Evolutionary conservation across 2,888 invertebrate genomes (phyloP).

Genomic region (Eristalis pertinax): DNA sequence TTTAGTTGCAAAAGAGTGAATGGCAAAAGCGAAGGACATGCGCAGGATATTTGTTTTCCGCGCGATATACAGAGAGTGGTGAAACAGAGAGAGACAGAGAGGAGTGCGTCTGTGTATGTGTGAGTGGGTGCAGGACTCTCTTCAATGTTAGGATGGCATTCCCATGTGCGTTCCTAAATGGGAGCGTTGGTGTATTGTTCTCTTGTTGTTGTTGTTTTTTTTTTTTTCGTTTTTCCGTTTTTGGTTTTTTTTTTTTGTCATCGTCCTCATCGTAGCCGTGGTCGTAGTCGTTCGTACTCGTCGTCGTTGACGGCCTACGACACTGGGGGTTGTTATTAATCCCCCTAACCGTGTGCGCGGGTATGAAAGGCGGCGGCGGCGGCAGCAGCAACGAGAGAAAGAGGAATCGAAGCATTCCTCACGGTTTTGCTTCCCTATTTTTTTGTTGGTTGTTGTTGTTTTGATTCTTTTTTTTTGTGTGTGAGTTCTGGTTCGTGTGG

Average conservation of each 20-base stretch:
- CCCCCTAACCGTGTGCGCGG: slow-evolving; percentile 56
- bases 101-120: slow-evolving; percentile 27
- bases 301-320: slow-evolving; percentile 62
- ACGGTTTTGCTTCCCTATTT: not conserved
- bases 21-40: slow-evolving; percentile 66
- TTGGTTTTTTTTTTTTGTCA: not conserved
- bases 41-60: slow-evolving; percentile 37
- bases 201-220: slow-evolving; percentile 26
- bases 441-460: slow-evolving; percentile 16
- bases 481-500: slow-evolving; percentile 34
- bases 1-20: slow-evolving; percentile 74
- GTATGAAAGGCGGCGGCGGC: slow-evolving; percentile 12
- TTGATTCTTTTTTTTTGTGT: slow-evolving; percentile 27
- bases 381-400: not conserved
- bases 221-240: no score
- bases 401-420: slow-evolving; percentile 32
- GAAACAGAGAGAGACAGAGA: slow-evolving; percentile 40
- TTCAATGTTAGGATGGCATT: slow-evolving; percentile 64
- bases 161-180: slow-evolving; percentile 71
- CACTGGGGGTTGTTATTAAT: slow-evolving; percentile 70
- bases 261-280: not conserved
- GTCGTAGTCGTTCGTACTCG: slow-evolving; percentile 23
- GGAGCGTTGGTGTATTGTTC: slow-evolving; percentile 57
- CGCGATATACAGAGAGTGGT: not conserved
- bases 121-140: slow-evolving; percentile 62